Evolutionary conservation across 2,888 invertebrate genomes (phyloP), one percentile per base, ranked within the genome.

Genomic region (Drosophila incognita): DNA sequence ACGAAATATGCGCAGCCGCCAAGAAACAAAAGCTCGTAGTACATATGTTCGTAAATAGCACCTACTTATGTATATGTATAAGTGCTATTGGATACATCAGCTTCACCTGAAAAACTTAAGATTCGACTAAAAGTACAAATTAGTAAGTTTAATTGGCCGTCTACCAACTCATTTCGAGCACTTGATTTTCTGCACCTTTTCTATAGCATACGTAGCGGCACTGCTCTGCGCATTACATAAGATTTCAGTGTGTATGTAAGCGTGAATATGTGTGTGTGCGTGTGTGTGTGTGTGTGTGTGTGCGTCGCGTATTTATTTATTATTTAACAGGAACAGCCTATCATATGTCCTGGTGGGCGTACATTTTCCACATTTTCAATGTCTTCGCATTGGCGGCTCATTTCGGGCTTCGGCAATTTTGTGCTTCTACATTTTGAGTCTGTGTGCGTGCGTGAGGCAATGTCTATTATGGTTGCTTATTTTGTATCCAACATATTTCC

Each of bases 321-420:
- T 83, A 83, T 83, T 83, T 80, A 84, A 63, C 74, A 69, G 80
- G 58, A 72, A 70, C 85, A 85, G 83, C 84, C 84, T 84, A 84
- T 84, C 84, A 69, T 79, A 74, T 71, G 85, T 79, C 42, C 70
- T 65, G 67, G 77, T 77, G 77, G 82, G 82, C 82, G 82, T 80
- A 56, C 29, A 35, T 61, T 66, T 81, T 71, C 57, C 73, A 65
- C 74, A 66, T 76, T 73, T 85, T 81, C 81, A 81, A 82, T 81
- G 84, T 82, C 82, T 80, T 83, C 81, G 83, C 74, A 73, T 83
- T 81, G 74, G 76, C 76, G 69, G 79, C 76, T 58, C 59, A 60
- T 66, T 78, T 69, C 36, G 58, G 58, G 58, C 70, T 67, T 80
- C 78, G 61, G 72, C 48, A 66, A 57, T 57, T 69, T 77, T 38